These are phyloP conservation scores for Anticlea derivata DNA, from an alignment of 2,888 invertebrate genomes.

Conservation along the genomic window DNA sequence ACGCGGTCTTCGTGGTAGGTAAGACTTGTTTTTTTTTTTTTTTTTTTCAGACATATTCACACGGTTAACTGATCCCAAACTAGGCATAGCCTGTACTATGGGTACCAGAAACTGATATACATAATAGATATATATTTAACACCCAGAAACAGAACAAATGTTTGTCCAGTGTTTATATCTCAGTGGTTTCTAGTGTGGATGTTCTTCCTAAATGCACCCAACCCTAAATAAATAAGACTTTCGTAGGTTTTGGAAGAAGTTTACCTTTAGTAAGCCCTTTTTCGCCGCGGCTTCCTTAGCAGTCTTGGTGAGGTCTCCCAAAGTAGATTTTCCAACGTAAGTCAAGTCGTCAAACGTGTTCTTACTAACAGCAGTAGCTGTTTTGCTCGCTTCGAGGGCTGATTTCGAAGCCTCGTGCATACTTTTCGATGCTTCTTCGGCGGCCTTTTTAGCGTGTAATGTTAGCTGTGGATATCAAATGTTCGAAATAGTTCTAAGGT, in stretches of 20 bases:
- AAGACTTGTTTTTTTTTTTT: too few relatives aligned
- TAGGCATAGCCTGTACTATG: too few relatives aligned
- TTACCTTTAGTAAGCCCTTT: slow-evolving; percentile 90
- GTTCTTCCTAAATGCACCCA: too few relatives aligned
- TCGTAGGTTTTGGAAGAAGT: not conserved
- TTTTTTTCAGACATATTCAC: too few relatives aligned
- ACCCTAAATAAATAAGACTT: slow-evolving; percentile 2
- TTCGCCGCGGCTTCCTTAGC: slow-evolving; percentile 95
- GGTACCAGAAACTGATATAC: too few relatives aligned
- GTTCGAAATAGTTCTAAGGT: not conserved
- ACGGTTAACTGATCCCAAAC: too few relatives aligned
- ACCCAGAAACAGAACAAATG: too few relatives aligned
- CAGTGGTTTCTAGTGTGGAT: too few relatives aligned
- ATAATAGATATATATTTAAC: too few relatives aligned
- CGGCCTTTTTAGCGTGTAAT: slow-evolving; percentile 93
- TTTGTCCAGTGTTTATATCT: too few relatives aligned
- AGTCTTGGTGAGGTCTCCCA: slow-evolving; percentile 95
- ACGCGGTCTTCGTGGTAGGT: too few relatives aligned
- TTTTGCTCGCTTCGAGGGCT: slow-evolving; percentile 93
- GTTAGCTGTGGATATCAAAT: slow-evolving; percentile 85
- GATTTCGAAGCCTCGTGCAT: slow-evolving; percentile 93
- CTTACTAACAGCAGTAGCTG: slow-evolving; percentile 93
- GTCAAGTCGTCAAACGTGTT: slow-evolving; percentile 94
- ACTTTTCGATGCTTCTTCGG: slow-evolving; percentile 91
- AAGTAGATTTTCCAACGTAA: slow-evolving; percentile 94